A percentile compares a stretch with the other conserved stretches of the same genome.
These are phyloP conservation scores for Columba livia DNA, from an alignment of 2,113 vertebrate genomes.

Conservation along the genomic window DNA sequence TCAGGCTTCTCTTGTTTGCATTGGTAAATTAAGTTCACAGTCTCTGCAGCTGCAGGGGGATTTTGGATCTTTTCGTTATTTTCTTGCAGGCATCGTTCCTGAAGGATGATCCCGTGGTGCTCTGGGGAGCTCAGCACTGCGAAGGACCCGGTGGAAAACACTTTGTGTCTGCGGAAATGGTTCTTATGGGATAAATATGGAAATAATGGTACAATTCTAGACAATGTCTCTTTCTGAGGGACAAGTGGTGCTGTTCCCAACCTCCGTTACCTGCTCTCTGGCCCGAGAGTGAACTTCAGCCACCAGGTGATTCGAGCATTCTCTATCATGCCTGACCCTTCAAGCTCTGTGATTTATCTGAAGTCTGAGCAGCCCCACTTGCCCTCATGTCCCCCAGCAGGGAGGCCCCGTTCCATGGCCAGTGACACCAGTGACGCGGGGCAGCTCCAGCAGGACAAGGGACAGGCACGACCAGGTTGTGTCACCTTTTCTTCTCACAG, in stretches of 20 bases:
- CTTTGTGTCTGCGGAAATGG: background rate
- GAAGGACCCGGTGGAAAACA: background rate
- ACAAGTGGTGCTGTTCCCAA: background rate
- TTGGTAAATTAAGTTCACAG: conserved; percentile 60
- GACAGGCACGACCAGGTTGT: background rate
- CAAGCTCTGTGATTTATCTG: background rate
- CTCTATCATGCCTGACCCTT: background rate
- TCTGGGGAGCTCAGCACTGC: conserved; percentile 21
- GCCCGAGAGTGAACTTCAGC: background rate
- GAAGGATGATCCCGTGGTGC: background rate
- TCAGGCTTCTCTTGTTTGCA: conserved; percentile 54
- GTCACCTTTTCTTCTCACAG: too few relatives aligned
- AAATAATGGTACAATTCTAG: background rate
- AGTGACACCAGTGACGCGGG: too few relatives aligned
- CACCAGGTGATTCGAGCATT: background rate
- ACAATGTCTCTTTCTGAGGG: background rate
- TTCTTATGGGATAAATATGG: background rate
- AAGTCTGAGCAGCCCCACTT: background rate
- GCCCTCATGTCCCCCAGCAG: background rate
- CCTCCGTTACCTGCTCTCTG: background rate
- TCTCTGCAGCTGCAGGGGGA: background rate
- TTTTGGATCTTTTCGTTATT: background rate
- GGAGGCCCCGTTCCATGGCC: background rate
- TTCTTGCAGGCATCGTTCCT: background rate
- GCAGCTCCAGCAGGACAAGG: background rate